Evolutionary conservation across 37 sponge, comb jelly and placozoan genomes (phyloP).

Genomic region (Petrosia ficiformis): DNA sequence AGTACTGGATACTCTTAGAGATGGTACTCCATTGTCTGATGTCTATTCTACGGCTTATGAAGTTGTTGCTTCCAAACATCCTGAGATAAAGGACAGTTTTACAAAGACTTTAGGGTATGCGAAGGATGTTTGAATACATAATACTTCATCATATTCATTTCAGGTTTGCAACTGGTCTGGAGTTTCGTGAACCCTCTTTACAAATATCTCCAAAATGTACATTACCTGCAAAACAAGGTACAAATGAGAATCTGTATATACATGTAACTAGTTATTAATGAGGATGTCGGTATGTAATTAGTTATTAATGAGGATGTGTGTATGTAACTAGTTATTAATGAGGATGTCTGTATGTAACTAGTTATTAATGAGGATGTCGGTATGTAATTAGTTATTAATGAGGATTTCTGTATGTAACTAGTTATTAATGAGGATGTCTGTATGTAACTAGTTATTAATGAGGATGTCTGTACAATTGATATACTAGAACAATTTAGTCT

Average conservation of each 20-base stretch:
- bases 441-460: neutral
- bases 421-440: conserved; percentile 17
- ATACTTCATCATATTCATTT: neutral
- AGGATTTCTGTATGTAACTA: neutral
- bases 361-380: conserved; percentile 17
- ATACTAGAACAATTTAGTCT: neutral
- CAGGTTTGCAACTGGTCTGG: conserved; percentile 91
- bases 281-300: conserved; percentile 2
- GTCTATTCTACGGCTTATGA: conserved; percentile 64
- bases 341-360: neutral
- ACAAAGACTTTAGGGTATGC: conserved; percentile 79
- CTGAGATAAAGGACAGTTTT: conserved; percentile 65
- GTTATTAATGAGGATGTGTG: conserved; percentile 18
- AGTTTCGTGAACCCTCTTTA: conserved; percentile 85
- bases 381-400: neutral
- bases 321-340: neutral
- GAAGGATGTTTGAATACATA: neutral
- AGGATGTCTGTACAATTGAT: neutral
- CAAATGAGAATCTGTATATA: neutral
- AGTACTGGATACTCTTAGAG: conserved; percentile 47
- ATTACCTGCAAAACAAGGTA: conserved; percentile 47
- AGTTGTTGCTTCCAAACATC: conserved; percentile 51
- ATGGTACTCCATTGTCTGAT: conserved; percentile 58
- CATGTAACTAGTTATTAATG: neutral
- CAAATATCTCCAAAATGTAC: conserved; percentile 76